Evolutionary conservation across 92 coral and sea anemone species (phyloP).

Genomic region (Palythoa grandis): DNA sequence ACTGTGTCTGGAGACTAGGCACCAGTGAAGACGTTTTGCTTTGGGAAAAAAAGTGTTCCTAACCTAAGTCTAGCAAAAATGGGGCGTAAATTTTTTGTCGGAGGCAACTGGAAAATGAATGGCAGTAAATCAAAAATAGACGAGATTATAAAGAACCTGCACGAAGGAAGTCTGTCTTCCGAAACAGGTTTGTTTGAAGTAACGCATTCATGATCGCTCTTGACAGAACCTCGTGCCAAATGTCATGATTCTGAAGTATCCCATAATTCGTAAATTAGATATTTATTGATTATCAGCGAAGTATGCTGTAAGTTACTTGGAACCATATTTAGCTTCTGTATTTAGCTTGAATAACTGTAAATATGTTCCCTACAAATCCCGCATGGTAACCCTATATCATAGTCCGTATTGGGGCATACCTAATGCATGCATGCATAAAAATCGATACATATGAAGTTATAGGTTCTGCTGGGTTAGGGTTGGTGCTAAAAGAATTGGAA

Average conservation of each 20-base stretch:
- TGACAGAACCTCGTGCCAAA: background rate
- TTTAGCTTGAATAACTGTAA: too few relatives aligned
- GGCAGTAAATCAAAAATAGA: constrained; percentile 82
- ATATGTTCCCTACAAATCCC: too few relatives aligned
- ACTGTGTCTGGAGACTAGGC: constrained; percentile 8
- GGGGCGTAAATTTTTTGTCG: constrained; percentile 95
- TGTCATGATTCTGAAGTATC: background rate
- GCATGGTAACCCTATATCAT: too few relatives aligned
- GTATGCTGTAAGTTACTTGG: too few relatives aligned
- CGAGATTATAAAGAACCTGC: constrained; percentile 72
- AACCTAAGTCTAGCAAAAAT: constrained; percentile 22
- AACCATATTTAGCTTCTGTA: too few relatives aligned
- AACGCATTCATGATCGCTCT: background rate
- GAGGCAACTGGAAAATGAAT: constrained; percentile 99
- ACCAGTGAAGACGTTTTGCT: background rate
- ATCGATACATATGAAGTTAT: too few relatives aligned
- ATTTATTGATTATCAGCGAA: too few relatives aligned
- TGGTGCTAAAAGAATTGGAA: too few relatives aligned
- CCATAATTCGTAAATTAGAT: too few relatives aligned
- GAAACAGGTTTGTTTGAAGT: constrained; percentile 71
- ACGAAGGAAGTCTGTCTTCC: constrained; percentile 52
- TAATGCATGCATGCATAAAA: too few relatives aligned
- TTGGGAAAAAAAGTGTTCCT: background rate
- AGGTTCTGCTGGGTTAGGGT: too few relatives aligned
- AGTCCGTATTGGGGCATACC: too few relatives aligned